phyloP scores from a whole-genome alignment of 2,113 vertebrate species.

The Phylloscopus whistleri region DNA sequence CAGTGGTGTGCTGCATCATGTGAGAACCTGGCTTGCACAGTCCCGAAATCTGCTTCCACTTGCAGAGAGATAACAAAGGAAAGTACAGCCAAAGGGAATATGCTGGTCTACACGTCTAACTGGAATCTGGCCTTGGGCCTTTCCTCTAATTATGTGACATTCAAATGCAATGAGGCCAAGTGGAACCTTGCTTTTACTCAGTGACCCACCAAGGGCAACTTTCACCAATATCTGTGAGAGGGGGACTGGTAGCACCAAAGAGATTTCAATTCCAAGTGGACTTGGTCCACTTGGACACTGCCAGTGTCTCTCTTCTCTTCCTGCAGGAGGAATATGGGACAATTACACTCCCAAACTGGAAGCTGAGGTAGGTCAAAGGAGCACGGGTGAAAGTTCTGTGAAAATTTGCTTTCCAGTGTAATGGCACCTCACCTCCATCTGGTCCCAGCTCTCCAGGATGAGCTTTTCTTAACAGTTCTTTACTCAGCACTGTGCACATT shows the following conservation, averaged over 20 bases:
- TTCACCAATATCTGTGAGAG: neutral
- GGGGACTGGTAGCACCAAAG: neutral
- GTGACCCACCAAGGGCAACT: neutral
- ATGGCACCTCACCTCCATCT: neutral
- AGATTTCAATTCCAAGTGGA: neutral
- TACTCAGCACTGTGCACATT: neutral
- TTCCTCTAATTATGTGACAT: constrained; percentile 8
- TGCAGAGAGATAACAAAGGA: constrained; percentile 32
- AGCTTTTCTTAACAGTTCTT: neutral
- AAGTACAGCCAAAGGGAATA: constrained; percentile 51
- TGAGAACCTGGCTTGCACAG: constrained; percentile 37
- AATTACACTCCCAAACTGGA: neutral
- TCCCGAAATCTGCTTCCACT: constrained; percentile 44
- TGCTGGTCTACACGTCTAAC: neutral
- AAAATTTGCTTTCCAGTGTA: neutral
- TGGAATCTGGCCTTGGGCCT: constrained; percentile 5
- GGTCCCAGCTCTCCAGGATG: neutral
- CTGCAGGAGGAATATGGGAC: neutral
- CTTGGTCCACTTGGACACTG: neutral
- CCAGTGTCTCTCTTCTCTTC: neutral
- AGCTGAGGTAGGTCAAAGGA: neutral
- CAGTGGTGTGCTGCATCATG: constrained; percentile 13
- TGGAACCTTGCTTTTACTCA: neutral
- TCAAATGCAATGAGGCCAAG: constrained; percentile 2
- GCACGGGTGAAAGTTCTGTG: neutral